Percentiles rank a stretch among this genome's conserved stretches.
Conservation (phyloP, 2,888 invertebrate genomes). For the Nephrotoma flavescens region DNA sequence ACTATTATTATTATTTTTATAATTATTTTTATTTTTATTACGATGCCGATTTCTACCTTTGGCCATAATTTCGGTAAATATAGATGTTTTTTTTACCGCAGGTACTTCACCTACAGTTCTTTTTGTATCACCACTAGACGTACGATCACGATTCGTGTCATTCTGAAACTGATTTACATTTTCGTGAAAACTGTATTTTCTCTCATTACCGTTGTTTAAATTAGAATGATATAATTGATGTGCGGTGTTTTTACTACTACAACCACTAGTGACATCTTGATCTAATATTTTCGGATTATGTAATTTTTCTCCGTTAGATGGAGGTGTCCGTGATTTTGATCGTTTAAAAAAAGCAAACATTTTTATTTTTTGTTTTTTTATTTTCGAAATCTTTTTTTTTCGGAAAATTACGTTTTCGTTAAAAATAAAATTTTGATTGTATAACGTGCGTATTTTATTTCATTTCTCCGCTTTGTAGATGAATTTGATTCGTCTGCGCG, state of each 20-base stretch:
- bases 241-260: not conserved
- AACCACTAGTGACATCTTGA: not conserved
- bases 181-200: not conserved
- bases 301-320: not conserved
- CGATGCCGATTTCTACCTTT: conserved; percentile 31
- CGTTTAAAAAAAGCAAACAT: conserved; percentile 6
- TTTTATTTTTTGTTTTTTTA: not conserved
- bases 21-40: conserved; percentile 15
- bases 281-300: not conserved
- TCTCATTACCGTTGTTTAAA: not conserved
- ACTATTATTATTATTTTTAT: conserved; percentile 1
- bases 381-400: not conserved
- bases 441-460: not conserved
- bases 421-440: not conserved
- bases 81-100: conserved; percentile 16
- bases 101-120: not conserved
- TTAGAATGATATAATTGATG: not conserved
- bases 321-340: not conserved
- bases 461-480: not conserved
- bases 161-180: conserved; percentile 1
- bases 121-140: not conserved
- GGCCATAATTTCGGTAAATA: conserved; percentile 29
- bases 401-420: not conserved
- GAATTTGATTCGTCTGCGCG: not conserved
- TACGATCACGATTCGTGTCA: not conserved